A percentile compares a stretch with the other conserved stretches of the same genome.
Conservation (phyloP, 2,113 vertebrate species). For the Athene noctua region DNA sequence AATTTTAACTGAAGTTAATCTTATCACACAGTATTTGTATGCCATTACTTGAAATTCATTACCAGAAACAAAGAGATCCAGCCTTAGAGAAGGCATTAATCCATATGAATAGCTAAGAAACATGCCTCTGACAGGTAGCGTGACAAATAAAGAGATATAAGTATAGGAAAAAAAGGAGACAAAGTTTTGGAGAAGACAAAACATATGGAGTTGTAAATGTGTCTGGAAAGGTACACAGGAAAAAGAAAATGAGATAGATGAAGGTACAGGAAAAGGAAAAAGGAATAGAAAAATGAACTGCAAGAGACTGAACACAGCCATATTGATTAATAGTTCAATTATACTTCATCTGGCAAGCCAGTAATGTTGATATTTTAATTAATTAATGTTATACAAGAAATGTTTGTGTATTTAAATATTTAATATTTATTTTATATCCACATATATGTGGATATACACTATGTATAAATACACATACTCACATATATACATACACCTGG, state of each 20-base stretch:
- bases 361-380: neutral
- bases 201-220: neutral
- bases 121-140: neutral
- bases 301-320: neutral
- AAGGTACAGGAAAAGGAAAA: neutral
- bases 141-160: neutral
- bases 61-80: neutral
- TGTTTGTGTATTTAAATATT: neutral
- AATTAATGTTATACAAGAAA: neutral
- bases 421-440: neutral
- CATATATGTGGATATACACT: fast-evolving
- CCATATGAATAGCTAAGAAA: neutral
- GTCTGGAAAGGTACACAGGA: neutral
- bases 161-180: neutral
- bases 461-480: neutral
- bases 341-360: neutral
- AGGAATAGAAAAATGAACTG: neutral
- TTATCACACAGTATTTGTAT: neutral
- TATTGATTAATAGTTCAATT: neutral
- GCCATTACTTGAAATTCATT: neutral
- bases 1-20: neutral
- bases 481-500: neutral
- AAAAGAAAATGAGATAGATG: neutral
- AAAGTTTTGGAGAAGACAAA: neutral
- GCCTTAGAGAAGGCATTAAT: neutral